Percentiles rank a stretch among this genome's conserved stretches.
These are phyloP conservation scores for Eolophus roseicapilla DNA, from an alignment of 2,113 vertebrate genomes.

Conservation along the genomic window DNA sequence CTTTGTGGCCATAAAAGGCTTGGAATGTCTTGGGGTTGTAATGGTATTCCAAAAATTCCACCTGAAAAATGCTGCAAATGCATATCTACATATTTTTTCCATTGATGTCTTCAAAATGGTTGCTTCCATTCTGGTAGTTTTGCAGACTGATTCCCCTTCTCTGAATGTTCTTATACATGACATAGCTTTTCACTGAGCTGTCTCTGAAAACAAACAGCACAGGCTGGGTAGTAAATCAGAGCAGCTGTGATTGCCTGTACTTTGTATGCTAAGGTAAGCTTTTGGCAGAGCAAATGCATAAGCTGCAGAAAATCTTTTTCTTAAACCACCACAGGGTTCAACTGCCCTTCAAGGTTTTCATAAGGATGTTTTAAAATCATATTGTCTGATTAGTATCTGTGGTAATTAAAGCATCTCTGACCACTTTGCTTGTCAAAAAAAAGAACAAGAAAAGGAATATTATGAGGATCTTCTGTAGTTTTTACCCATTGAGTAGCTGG, in stretches of 20 bases:
- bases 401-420: constrained; percentile 58
- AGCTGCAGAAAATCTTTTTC: constrained; percentile 63
- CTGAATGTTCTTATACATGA: not conserved
- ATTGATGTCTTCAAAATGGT: not conserved
- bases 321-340: constrained; percentile 55
- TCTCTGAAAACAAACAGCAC: constrained; percentile 47
- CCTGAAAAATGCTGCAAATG: not conserved
- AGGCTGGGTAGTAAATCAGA: constrained; percentile 61
- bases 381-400: constrained; percentile 70
- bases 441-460: constrained; percentile 10
- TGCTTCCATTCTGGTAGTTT: not conserved
- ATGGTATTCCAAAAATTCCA: not conserved
- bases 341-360: constrained; percentile 54
- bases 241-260: constrained; percentile 58
- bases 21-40: not conserved
- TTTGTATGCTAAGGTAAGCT: constrained; percentile 73
- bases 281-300: constrained; percentile 67
- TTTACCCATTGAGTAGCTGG: constrained; percentile 36
- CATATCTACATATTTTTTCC: not conserved
- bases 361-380: constrained; percentile 65
- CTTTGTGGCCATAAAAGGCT: not conserved
- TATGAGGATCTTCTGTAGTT: constrained; percentile 64
- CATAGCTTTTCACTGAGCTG: constrained; percentile 26
- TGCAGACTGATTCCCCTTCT: not conserved
- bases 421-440: constrained; percentile 36